Conservation (phyloP, 2,113 vertebrate species). For the Vanacampus margaritifer region DNA sequence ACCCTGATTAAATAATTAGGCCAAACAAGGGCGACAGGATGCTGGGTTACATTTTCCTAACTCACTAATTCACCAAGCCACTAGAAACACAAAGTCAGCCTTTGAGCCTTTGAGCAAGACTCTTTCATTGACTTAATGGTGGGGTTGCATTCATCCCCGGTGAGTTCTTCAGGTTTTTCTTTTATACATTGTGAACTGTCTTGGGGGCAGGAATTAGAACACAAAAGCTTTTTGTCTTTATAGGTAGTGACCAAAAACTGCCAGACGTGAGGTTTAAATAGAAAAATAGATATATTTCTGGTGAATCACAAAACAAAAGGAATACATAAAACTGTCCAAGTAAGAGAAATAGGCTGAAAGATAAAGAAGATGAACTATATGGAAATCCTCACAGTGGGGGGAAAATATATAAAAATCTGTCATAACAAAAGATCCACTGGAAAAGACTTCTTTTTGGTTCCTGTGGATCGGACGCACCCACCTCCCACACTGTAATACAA, state of each 20-base stretch:
- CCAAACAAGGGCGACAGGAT: slow-evolving; percentile 19
- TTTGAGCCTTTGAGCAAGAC: slow-evolving; percentile 27
- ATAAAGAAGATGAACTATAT: neutral
- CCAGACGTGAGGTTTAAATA: neutral
- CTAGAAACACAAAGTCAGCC: slow-evolving; percentile 37
- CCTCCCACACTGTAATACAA: slow-evolving; percentile 48
- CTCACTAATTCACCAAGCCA: slow-evolving; percentile 31
- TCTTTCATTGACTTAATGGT: slow-evolving; percentile 46
- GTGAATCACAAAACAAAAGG: neutral
- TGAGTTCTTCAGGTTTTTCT: slow-evolving; percentile 29
- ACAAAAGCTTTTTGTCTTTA: slow-evolving; percentile 38
- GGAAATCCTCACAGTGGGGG: slow-evolving; percentile 8
- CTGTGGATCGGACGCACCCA: slow-evolving; percentile 21
- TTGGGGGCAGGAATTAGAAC: slow-evolving; percentile 40
- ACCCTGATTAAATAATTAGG: slow-evolving; percentile 35
- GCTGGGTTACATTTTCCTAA: slow-evolving; percentile 24
- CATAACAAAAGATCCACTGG: neutral
- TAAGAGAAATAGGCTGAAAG: slow-evolving; percentile 1
- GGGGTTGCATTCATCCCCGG: slow-evolving; percentile 29
- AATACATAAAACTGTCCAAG: neutral
- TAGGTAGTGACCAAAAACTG: slow-evolving; percentile 11
- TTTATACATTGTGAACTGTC: slow-evolving; percentile 32
- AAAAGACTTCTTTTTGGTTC: slow-evolving; percentile 14
- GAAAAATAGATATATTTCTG: neutral
- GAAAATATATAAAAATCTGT: slow-evolving; percentile 15